Percentiles rank a stretch among this genome's conserved stretches.
Conservation (phyloP, 2,797 vertebrate species). For the Sarcophilus harrisii region DNA sequence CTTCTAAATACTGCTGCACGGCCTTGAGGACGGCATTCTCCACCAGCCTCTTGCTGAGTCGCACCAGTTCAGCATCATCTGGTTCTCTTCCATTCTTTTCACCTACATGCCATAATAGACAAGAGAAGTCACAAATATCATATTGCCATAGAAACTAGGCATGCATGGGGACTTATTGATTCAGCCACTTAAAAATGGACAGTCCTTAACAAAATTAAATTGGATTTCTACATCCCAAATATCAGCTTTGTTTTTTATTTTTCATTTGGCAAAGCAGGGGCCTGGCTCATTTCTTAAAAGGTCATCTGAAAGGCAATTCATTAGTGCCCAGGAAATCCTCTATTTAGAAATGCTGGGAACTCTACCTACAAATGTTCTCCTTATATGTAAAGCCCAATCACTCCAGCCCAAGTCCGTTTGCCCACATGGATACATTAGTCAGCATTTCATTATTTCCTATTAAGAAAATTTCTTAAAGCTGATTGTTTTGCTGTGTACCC, state of each 20-base stretch:
- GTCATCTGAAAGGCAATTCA: constrained; percentile 18
- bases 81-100: constrained; percentile 91
- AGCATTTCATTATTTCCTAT: background rate
- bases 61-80: constrained; percentile 96
- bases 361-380: constrained; percentile 1
- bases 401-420: background rate
- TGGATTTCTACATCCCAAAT: constrained; percentile 50
- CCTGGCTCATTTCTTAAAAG: constrained; percentile 38
- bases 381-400: background rate
- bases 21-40: constrained; percentile 96
- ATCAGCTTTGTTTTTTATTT: constrained; percentile 46
- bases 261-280: constrained; percentile 40
- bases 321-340: constrained; percentile 6
- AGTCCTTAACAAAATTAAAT: constrained; percentile 43
- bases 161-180: constrained; percentile 46
- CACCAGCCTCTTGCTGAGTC: constrained; percentile 96
- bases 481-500: background rate
- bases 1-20: constrained; percentile 97
- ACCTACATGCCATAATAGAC: constrained; percentile 91
- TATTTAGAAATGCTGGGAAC: background rate
- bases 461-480: background rate
- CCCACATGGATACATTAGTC: constrained; percentile 2
- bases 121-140: constrained; percentile 84
- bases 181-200: constrained; percentile 60
- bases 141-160: constrained; percentile 67